Evolutionary conservation across 2,888 invertebrate genomes (phyloP), one percentile per base, ranked within the genome.

Genomic region (Eristalis pertinax): DNA sequence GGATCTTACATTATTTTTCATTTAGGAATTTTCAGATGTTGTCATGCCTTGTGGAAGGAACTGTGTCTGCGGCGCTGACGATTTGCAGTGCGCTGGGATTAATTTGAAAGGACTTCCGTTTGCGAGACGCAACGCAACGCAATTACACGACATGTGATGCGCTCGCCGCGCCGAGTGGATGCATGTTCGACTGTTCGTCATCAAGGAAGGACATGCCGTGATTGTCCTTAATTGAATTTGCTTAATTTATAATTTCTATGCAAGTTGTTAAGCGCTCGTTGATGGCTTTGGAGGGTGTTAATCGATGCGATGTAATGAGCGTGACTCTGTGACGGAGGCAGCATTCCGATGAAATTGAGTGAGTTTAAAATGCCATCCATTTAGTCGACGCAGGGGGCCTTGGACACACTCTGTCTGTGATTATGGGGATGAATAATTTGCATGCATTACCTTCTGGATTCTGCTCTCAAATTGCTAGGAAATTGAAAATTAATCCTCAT

Each of bases 41-140:
- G 60, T 26, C 26, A 60, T 26, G 60, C 13, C 60, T n/a, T 24
- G 24, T 29, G 60, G 60, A 60, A 13, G 60, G 56, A 56, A 19
- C 19, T 56, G 41, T 56, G 58, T n/a, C 73, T 81, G 50, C 32
- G 29, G 72, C 60, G 63, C 56, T 70, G 81, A n/a, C n/a, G 50
- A 60, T 72, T 72, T 68, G 70, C 50, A 56, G 4, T 60, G 76
- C 60, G 76, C 43, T 67, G 70, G 13, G 50, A 62, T 67, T 83
- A 58, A 83, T 77, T 77, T 68, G 72, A 72, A 77, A 77, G 77
- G 83, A 77, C 77, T 83, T 83, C 83, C 83, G 83, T 83, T 83
- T 77, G 38, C 5, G 22, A 50, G 62, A 50, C 38, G 26, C 26
- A 32, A 24, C 38, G 26, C 26, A 32, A 24, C 15, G 60, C 65